Evolutionary conservation across 2,113 vertebrate species (phyloP).

Genomic region (Odontophorus gujanensis): DNA sequence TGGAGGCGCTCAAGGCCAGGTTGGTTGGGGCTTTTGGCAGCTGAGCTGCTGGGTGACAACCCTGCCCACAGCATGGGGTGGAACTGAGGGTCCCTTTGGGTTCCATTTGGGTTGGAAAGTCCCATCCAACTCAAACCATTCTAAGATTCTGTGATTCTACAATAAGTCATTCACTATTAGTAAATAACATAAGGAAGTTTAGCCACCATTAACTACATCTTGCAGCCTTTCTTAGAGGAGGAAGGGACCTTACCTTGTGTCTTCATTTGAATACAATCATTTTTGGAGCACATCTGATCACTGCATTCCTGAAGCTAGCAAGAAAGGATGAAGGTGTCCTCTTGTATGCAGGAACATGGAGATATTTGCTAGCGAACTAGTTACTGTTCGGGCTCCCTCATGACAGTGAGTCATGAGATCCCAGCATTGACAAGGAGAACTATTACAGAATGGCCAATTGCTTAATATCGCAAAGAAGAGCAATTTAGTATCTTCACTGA

Average conservation of each 20-base stretch:
- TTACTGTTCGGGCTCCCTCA: neutral
- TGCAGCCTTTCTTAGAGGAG: neutral
- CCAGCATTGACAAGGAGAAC: neutral
- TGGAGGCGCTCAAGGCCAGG: no score
- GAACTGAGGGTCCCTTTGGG: no score
- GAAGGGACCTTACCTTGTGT: neutral
- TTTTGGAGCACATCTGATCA: neutral
- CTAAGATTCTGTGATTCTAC: no score
- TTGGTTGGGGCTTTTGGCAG: no score
- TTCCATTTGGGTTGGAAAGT: no score
- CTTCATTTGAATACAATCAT: neutral
- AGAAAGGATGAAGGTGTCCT: neutral
- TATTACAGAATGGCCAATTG: neutral
- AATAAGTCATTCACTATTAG: neutral
- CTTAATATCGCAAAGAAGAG: neutral
- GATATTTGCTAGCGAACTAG: neutral
- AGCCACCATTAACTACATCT: neutral
- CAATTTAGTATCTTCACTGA: slow-evolving; percentile 12
- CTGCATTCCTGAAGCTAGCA: neutral
- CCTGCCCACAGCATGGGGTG: no score
- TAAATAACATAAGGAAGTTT: neutral
- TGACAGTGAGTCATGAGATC: slow-evolving; percentile 54
- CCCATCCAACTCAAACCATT: no score
- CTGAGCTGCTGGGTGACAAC: no score
- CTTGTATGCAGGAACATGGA: neutral